Evolutionary conservation across 2,113 vertebrate species (phyloP), one percentile per base, ranked within the genome.

Genomic region (Picathartes gymnocephalus): DNA sequence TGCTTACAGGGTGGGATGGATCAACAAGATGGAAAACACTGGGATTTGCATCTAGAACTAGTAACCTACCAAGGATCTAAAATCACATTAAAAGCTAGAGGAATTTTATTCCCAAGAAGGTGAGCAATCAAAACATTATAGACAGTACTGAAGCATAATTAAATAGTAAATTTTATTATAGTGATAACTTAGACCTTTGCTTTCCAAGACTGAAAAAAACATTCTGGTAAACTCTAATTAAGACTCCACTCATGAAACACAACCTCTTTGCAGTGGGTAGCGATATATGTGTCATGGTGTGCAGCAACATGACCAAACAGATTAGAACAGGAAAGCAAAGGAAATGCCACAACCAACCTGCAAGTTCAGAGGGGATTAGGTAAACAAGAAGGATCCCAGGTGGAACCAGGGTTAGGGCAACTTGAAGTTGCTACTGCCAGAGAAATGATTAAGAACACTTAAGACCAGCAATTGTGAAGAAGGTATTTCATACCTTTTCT

Each of bases 261-360:
- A 39, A n/a, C 25, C 10, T 57, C 69, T 93, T 58, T 81, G 47
- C 88, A 91, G 70, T 48, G 77, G 53, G 74, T n/a, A 86, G 50
- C 35, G 80, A 27, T 44, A 3, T 33, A 66, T 15, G 58, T 44
- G 47, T 66, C 88, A 73, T 27, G 35, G 60, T 77, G 82, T 37
- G 11, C 69, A 94, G 82, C 76, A 95, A 95, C 92, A 83, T 90
- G 94, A 94, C 72, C 14, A n/a, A 69, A 95, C 82, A 86, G 88
- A 88, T 92, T 91, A 78, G 35, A 65, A 68, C 82, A 94, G 57
- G 64, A 94, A 95, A 88, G 60, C 1, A 0, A 80, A 30, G 56
- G 73, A 82, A 95, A 84, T 76, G 74, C 54, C 68, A 83, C 79
- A 92, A 82, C 76, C 76, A 93, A 62, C 64, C 31, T 94, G 47